Conservation (phyloP, 1,140 invertebrate genomes). For the Drosophila tsacasi region DNA sequence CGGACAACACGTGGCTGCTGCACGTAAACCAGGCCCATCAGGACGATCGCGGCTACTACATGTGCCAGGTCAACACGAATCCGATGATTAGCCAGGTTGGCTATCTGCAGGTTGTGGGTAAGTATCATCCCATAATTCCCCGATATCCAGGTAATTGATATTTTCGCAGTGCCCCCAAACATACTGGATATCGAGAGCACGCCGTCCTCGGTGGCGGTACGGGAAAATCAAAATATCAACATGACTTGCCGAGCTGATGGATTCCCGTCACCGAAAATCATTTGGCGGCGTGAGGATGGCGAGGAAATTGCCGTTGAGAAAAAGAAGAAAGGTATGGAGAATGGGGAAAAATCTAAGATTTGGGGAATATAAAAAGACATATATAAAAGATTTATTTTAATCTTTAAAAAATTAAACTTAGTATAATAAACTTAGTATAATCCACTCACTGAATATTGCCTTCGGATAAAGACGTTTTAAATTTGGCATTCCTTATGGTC, state of each 20-base stretch:
- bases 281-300: slow-evolving; percentile 96
- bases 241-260: slow-evolving; percentile 95
- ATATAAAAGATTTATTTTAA: background rate
- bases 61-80: slow-evolving; percentile 98
- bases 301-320: slow-evolving; percentile 92
- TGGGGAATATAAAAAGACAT: background rate
- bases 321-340: slow-evolving; percentile 90
- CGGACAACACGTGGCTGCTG: slow-evolving; percentile 95
- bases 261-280: slow-evolving; percentile 94
- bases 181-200: slow-evolving; percentile 94
- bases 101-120: slow-evolving; percentile 97
- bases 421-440: background rate
- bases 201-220: slow-evolving; percentile 93
- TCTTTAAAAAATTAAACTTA: too few relatives aligned
- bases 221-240: slow-evolving; percentile 96
- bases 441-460: background rate
- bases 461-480: background rate
- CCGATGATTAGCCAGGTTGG: slow-evolving; percentile 98
- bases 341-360: background rate
- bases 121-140: slow-evolving; percentile 84
- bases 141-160: background rate
- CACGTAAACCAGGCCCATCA: slow-evolving; percentile 95
- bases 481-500: slow-evolving; percentile 43
- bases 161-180: slow-evolving; percentile 92
- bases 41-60: slow-evolving; percentile 95